These are phyloP conservation scores for Spizaetus ornatus DNA, from an alignment of 2,113 vertebrate genomes.

Conservation along the genomic window DNA sequence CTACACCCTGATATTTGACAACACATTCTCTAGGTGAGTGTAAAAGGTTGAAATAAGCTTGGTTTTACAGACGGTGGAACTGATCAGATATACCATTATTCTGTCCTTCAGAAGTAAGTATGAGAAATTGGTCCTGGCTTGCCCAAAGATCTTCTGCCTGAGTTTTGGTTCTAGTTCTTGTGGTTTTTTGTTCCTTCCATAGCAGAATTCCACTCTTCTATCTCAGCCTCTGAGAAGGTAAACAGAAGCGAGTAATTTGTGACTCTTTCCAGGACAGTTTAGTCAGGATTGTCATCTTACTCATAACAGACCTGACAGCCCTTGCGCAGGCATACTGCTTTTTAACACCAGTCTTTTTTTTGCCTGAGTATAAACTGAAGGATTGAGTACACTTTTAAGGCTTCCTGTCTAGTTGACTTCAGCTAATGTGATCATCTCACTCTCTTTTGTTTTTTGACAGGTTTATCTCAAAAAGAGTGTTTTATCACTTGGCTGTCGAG, in stretches of 20 bases:
- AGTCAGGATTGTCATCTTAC: neutral
- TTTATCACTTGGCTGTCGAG: conserved; percentile 85
- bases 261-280: neutral
- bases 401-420: neutral
- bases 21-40: conserved; percentile 91
- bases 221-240: neutral
- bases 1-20: conserved; percentile 93
- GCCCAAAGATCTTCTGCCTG: neutral
- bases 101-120: neutral
- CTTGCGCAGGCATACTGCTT: neutral
- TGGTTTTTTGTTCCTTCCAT: accelerated
- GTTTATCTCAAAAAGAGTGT: conserved; percentile 94
- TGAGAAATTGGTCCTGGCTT: neutral
- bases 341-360: neutral
- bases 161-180: neutral
- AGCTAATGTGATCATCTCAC: neutral
- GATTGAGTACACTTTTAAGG: neutral
- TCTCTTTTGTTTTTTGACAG: conserved; percentile 66
- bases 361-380: neutral
- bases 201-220: neutral
- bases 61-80: neutral
- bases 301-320: neutral
- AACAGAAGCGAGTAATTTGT: neutral
- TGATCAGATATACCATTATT: neutral
- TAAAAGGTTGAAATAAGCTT: neutral